phyloP scores from a whole-genome alignment of 2,797 vertebrate genomes.

The Peromyscus nudipes region DNA sequence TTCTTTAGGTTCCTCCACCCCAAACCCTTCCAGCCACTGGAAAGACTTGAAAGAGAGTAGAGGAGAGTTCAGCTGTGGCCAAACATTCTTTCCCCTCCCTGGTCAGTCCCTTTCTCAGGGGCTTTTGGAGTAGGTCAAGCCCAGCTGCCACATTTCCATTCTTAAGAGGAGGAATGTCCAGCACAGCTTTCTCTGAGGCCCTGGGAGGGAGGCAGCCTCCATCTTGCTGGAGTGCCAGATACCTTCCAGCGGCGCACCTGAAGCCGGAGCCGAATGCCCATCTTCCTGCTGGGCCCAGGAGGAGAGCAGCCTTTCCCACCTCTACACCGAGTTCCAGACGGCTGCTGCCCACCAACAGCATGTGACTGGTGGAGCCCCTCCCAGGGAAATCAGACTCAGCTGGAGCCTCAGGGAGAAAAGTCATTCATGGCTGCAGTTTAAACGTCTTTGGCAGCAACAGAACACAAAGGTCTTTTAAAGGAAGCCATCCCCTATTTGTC shows the following conservation, averaged over 20 bases:
- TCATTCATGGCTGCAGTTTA: background rate
- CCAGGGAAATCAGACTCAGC: constrained; percentile 18
- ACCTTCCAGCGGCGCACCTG: background rate
- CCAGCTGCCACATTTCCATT: background rate
- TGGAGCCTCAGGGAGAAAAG: constrained; percentile 63
- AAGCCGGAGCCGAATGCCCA: background rate
- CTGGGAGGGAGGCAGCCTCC: too few relatives aligned
- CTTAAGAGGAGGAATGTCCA: background rate
- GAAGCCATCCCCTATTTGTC: constrained; percentile 75
- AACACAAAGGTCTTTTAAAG: constrained; percentile 69
- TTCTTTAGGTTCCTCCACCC: background rate
- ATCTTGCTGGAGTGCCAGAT: background rate
- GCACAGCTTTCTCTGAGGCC: background rate
- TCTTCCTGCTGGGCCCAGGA: background rate
- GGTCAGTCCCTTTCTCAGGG: background rate
- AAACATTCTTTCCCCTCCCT: background rate
- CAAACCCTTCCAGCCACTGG: background rate
- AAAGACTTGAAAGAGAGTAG: constrained; percentile 24
- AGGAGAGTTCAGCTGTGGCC: background rate
- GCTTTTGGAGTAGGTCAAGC: background rate
- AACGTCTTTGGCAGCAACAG: constrained; percentile 74
- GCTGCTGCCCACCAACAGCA: constrained; percentile 59
- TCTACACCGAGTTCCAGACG: constrained; percentile 48
- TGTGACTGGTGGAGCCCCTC: background rate
- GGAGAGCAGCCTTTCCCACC: fast-evolving